Evolutionary conservation across 2,797 vertebrate genomes (phyloP), one percentile per base, ranked within the genome.

Genomic region (Sebastes ruberrimus): DNA sequence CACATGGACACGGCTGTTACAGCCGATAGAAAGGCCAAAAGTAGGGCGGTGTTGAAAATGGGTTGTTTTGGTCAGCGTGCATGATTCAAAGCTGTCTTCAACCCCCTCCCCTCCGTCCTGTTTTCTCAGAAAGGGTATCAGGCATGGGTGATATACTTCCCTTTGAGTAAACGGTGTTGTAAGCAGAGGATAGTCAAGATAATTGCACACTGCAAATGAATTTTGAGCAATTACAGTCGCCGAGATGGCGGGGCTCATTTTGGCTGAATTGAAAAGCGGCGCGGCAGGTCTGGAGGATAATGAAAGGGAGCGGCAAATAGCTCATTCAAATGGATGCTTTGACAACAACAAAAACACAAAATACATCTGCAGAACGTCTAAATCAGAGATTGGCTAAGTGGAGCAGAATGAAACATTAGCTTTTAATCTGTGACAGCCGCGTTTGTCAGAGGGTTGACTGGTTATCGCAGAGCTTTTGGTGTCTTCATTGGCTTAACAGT

Each of bases 131-230:
- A 68, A 79, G 80, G 28, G 3, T 23, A 6, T 22, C 16, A 46
- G 49, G 49, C 49, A 18, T n/a, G 18, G n/a, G 20, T 52, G 49
- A 60, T 64, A 33, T 46, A 62, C 74, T 64, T 61, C 52, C 72
- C 76, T 89, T 74, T 74, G 52, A 91, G 67, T 80, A 76, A 80
- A 78, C n/a, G 72, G 52, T 56, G 59, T 32, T 33, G 28, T 42
- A 69, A 80, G 71, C 22, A 4, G 70, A 63, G 65, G 46, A 77
- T 70, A 83, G 82, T 72, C 49, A 52, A 82, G 55, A 81, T 90
- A 93, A 94, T 83, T 91, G 85, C 74, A 49, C 1, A 18, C 70
- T 6, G 53, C 72, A 86, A 86, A 90, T 84, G 42, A 61, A 71
- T 85, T 75, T 76, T 55, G 46, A 16, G 80, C 64, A 78, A 85